Conservation (phyloP, 2,113 vertebrate species). For the Steatornis caripensis region DNA sequence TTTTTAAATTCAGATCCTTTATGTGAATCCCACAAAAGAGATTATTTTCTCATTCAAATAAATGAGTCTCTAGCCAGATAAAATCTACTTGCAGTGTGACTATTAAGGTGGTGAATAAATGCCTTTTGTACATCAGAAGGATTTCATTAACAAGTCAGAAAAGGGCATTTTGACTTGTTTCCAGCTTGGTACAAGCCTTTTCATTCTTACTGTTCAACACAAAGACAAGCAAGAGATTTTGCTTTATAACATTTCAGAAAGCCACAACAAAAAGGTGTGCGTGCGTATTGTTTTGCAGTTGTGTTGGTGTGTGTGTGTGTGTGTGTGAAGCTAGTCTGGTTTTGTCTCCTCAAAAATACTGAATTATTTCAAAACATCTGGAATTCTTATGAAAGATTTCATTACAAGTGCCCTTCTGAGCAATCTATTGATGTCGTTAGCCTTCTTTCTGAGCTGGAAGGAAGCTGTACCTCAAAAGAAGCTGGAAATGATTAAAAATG, state of each 20-base stretch:
- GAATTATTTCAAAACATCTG: not conserved
- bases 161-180: slow-evolving; percentile 62
- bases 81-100: slow-evolving; percentile 34
- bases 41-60: slow-evolving; percentile 62
- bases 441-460: slow-evolving; percentile 22
- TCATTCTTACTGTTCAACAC: slow-evolving; percentile 11
- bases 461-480: slow-evolving; percentile 38
- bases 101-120: slow-evolving; percentile 47
- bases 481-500: slow-evolving; percentile 29
- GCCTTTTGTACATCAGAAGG: slow-evolving; percentile 24
- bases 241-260: not conserved
- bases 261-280: not conserved
- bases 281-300: not conserved
- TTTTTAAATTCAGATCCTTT: slow-evolving; percentile 45
- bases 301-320: rapidly evolving
- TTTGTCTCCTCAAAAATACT: not conserved
- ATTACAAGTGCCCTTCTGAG: slow-evolving; percentile 15
- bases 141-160: slow-evolving; percentile 59
- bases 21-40: slow-evolving; percentile 25
- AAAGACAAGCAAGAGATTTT: not conserved
- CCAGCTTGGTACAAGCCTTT: slow-evolving; percentile 13
- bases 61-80: slow-evolving; percentile 42
- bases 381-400: slow-evolving; percentile 12
- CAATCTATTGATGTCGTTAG: slow-evolving; percentile 24
- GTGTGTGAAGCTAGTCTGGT: not conserved